These are phyloP conservation scores for Mionectes olivaceus DNA, from an alignment of 2,797 vertebrate species.

Conservation along the genomic window DNA sequence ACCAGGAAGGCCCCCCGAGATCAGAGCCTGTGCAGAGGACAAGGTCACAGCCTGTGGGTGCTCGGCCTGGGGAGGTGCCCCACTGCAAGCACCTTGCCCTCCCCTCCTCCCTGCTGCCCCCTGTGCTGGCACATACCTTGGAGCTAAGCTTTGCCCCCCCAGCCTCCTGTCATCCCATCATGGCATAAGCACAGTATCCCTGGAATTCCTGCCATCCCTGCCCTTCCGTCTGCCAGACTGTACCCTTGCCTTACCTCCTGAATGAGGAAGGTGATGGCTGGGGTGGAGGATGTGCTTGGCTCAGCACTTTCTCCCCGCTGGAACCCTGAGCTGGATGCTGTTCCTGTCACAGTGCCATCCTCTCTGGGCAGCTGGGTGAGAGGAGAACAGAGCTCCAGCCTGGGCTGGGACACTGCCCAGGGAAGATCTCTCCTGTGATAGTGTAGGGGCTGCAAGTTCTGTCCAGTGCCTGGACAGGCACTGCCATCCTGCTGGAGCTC, in stretches of 20 bases:
- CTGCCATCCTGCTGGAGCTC: neutral
- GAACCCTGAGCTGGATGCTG: neutral
- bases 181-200: neutral
- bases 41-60: neutral
- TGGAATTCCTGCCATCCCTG: neutral
- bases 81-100: neutral
- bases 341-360: neutral
- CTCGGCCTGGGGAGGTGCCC: neutral
- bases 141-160: neutral
- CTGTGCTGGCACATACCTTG: neutral
- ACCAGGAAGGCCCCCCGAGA: constrained; percentile 77
- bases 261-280: constrained; percentile 84
- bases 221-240: neutral
- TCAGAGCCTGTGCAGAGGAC: constrained; percentile 80
- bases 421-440: neutral
- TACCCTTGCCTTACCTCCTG: constrained; percentile 81
- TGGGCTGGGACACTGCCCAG: neutral
- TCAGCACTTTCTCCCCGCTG: neutral
- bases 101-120: neutral
- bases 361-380: neutral
- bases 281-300: constrained; percentile 7
- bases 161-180: fast-evolving
- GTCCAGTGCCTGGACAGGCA: neutral
- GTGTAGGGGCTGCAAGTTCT: neutral
- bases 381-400: neutral